Base-by-base conservation (phyloP, 1,140 invertebrate species). In the Ericerus pela region DNA sequence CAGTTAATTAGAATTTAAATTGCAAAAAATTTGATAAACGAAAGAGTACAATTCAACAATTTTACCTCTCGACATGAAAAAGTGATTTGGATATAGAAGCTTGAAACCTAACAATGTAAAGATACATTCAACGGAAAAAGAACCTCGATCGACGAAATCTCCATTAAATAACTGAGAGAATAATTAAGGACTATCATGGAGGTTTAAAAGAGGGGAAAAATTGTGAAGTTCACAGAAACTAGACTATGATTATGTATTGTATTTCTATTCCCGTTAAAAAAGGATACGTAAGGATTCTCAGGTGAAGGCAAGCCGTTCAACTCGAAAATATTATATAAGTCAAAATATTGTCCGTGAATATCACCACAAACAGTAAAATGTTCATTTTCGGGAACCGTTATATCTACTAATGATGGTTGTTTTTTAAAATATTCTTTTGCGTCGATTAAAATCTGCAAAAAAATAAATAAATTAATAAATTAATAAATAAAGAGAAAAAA, bases 301-400 rank as follows among this genome's bases (percentile, higher is more conserved):
- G 88, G 80, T 11, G 90, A 95, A 12, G 96, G 96, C 36, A 94
- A 70, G 11, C 94, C 96, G 73, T 99, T 99, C 36, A 98, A 73
- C 66, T 93, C 76, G 74, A 99, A 99, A 62, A 99, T 96, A 73
- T 99, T 96, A 73, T 96, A 79, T 43, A 99, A 72, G 75, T 99
- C 96, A 72, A 94, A 99, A 74, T 82, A 99, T 72, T 99, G 96
- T 22, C 96, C 96, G 71, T 99, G 96, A 63, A 99, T 93, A 72
- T 99, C 96, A n/a, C 96, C 96, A 73, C 96, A 99, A 53, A 99
- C 85, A 28, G 96, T 99, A 70, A 99, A 99, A 75, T 98, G 98
- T 51, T 81, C 76, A 38, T 86, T 78, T 68, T 88, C 82, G 6
- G 82, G 80, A 61, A 99, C 85, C 58, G 74, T 76, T 43, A 99